Percentiles rank a stretch among this genome's conserved stretches.
Evolutionary conservation across 2,797 vertebrate species (phyloP).

Genomic region (Argentina silus): DNA sequence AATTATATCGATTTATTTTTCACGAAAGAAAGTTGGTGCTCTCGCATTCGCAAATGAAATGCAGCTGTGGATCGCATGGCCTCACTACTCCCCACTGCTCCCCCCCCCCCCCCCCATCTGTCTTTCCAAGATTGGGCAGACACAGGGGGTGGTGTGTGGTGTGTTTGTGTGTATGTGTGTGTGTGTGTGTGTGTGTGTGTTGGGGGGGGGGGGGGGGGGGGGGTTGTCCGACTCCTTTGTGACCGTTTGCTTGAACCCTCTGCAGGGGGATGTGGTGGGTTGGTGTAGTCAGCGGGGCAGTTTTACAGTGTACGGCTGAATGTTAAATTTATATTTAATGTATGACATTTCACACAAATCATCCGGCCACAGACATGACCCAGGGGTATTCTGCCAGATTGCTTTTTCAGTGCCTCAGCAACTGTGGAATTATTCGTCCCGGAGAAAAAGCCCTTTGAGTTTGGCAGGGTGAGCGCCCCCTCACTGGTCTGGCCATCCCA

Average conservation of each 20-base stretch:
- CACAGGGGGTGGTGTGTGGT: slow-evolving; percentile 65
- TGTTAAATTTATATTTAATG: slow-evolving; percentile 90
- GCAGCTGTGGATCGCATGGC: slow-evolving; percentile 76
- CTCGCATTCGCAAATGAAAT: slow-evolving; percentile 77
- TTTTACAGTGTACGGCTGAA: slow-evolving; percentile 85
- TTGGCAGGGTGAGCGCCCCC: slow-evolving; percentile 81
- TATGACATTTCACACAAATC: slow-evolving; percentile 91
- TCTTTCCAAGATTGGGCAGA: slow-evolving; percentile 72
- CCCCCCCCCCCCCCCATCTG: slow-evolving; percentile 10
- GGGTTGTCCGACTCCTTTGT: slow-evolving; percentile 72
- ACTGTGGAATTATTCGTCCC: slow-evolving; percentile 87
- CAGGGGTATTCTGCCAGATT: slow-evolving; percentile 86
- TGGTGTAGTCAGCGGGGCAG: slow-evolving; percentile 78
- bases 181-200: slow-evolving; percentile 24
- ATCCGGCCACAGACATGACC: slow-evolving; percentile 86
- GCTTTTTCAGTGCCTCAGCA: slow-evolving; percentile 89
- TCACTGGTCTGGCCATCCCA: slow-evolving; percentile 78
- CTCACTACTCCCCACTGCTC: slow-evolving; percentile 5
- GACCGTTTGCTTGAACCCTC: slow-evolving; percentile 79
- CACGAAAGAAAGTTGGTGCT: slow-evolving; percentile 65
- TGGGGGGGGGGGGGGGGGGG: slow-evolving; percentile 52
- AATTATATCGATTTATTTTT: slow-evolving; percentile 55
- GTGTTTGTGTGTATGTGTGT: slow-evolving; percentile 6
- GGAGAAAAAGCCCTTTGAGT: slow-evolving; percentile 80
- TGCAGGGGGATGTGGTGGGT: slow-evolving; percentile 71